phyloP scores from a whole-genome alignment of 2,113 vertebrate species.

The Mastomys natalensis region DNA sequence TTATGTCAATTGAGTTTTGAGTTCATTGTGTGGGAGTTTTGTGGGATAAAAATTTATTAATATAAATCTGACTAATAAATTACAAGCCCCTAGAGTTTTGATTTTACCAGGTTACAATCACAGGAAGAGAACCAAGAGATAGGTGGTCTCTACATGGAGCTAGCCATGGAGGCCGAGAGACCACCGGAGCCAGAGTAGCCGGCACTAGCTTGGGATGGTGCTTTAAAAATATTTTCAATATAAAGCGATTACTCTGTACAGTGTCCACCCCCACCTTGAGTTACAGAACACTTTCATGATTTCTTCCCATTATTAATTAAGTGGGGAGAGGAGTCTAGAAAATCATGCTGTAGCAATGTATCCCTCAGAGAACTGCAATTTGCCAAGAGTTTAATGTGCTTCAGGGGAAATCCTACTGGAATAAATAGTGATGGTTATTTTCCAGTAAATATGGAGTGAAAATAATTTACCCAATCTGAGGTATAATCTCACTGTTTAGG shows the following conservation, averaged over 20 bases:
- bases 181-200: too few species aligned
- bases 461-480: slow-evolving; percentile 70
- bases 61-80: too few species aligned
- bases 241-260: background rate
- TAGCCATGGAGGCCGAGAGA: too few species aligned
- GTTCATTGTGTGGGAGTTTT: too few species aligned
- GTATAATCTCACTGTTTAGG: slow-evolving; percentile 77
- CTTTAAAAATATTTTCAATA: background rate
- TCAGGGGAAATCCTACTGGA: slow-evolving; percentile 59
- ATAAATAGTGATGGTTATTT: slow-evolving; percentile 53
- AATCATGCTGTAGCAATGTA: background rate
- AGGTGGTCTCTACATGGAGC: too few species aligned
- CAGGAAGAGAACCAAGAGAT: too few species aligned
- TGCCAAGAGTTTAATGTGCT: slow-evolving; percentile 54
- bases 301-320: slow-evolving; percentile 45
- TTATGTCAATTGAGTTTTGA: too few species aligned
- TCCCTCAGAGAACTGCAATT: background rate
- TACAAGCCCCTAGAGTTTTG: too few species aligned
- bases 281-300: slow-evolving; percentile 59
- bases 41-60: too few species aligned
- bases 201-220: too few species aligned
- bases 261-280: background rate
- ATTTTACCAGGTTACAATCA: too few species aligned
- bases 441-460: slow-evolving; percentile 72
- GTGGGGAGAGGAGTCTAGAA: background rate